phyloP scores from a whole-genome alignment of 1,140 invertebrate species.

The Drosophila simulans region DNA sequence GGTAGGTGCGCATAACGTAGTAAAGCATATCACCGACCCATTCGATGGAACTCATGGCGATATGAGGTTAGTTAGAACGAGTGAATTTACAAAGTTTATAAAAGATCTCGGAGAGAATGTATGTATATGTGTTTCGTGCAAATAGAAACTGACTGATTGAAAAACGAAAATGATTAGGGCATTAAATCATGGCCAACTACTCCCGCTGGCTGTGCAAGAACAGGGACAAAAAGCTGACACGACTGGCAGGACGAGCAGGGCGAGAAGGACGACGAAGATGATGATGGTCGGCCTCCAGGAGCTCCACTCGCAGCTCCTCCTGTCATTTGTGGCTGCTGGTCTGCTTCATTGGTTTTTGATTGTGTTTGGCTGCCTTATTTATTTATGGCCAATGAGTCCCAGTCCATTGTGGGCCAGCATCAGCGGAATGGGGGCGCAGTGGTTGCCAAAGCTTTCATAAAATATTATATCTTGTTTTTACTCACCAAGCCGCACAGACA shows the following conservation, averaged over 20 bases:
- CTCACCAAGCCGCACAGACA: constrained; percentile 27
- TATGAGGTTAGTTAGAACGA: neutral
- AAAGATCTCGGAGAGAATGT: neutral
- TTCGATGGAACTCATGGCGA: neutral
- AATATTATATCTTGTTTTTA: constrained; percentile 76
- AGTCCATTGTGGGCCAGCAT: neutral
- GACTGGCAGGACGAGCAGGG: neutral
- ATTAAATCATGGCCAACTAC: constrained; percentile 27
- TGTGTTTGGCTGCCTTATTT: constrained; percentile 80
- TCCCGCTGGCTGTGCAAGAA: constrained; percentile 15
- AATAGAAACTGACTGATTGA: neutral
- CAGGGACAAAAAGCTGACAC: constrained; percentile 28
- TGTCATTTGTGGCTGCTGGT: constrained; percentile 77
- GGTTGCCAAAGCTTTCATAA: constrained; percentile 59
- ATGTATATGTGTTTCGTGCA: neutral
- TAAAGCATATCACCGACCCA: too few relatives aligned
- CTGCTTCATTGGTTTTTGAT: constrained; percentile 79
- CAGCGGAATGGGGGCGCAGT: neutral
- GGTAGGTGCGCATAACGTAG: neutral
- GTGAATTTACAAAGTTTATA: too few relatives aligned
- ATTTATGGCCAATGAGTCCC: constrained; percentile 66
- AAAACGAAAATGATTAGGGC: constrained; percentile 14
- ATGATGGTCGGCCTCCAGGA: neutral
- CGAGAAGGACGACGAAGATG: constrained; percentile 19
- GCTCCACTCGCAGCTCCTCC: constrained; percentile 15